Conservation (phyloP, 2,113 vertebrate species). For the Varanus komodoensis region DNA sequence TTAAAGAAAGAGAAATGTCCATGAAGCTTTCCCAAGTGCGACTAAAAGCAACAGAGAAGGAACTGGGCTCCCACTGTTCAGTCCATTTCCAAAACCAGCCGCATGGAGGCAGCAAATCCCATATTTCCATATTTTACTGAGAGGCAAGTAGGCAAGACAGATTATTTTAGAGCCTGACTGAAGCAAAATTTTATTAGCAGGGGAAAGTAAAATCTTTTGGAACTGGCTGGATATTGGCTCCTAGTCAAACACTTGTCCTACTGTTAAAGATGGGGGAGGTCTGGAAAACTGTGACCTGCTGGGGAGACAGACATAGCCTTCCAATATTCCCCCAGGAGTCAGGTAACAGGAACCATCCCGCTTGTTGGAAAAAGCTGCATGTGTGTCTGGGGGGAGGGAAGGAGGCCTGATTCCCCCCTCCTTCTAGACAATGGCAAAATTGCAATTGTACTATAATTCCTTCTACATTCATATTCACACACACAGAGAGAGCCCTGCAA, state of each 20-base stretch:
- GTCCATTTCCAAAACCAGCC: slow-evolving; percentile 32
- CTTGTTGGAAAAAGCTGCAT: not conserved
- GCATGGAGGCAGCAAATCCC: slow-evolving; percentile 68
- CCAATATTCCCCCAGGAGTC: slow-evolving; percentile 45
- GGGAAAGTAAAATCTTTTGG: not conserved
- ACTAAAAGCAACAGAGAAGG: not conserved
- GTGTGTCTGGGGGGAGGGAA: no score
- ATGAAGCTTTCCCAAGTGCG: not conserved
- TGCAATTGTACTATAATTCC: slow-evolving; percentile 44
- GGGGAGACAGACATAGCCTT: not conserved
- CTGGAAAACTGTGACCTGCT: slow-evolving; percentile 19
- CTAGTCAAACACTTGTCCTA: slow-evolving; percentile 12
- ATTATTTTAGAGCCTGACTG: not conserved
- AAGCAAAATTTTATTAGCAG: not conserved
- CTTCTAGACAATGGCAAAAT: slow-evolving; percentile 57
- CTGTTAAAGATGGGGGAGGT: slow-evolving; percentile 6
- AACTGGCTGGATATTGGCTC: slow-evolving; percentile 22
- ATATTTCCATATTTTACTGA: slow-evolving; percentile 21
- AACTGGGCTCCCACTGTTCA: not conserved
- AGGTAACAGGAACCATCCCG: slow-evolving; percentile 43
- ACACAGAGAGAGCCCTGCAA: no score
- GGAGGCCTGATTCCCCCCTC: slow-evolving; percentile 3
- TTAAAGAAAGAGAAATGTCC: not conserved
- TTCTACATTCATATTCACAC: slow-evolving; percentile 42
- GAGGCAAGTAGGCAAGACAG: not conserved